Base-by-base conservation (phyloP, 2,888 invertebrate species). In the Cantharis rustica region DNA sequence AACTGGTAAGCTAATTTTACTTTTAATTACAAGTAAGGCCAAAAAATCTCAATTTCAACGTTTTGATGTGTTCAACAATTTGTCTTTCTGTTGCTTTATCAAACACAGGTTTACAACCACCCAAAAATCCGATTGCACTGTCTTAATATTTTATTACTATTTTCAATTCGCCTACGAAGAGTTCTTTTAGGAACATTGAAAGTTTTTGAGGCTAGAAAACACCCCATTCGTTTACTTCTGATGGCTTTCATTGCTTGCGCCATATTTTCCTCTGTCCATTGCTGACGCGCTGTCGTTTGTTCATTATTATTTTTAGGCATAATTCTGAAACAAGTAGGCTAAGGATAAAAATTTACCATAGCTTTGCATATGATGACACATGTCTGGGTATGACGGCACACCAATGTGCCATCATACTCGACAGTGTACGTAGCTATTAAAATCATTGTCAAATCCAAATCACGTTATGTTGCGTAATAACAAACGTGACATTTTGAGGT, bases 181-280 rank as follows among this genome's bases (percentile, higher is more conserved):
- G 75, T 75, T 23, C 71, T 71, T 68, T 71, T 68, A 10, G 75
- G 75, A 10, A 75, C 72, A 10, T 66, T 16, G 26, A 61, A 75
- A 11, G 72, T 68, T 66, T 75, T 75, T 17, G 75, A 66, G 16
- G 75, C 75, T 16, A 31, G 15, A 4, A 72, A 26, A 72, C 71
- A 75, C 0, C 75, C 75, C 75, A 75, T 75, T 72, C 71, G 71
- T 26, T 72, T 66, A 16, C 61, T 26, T 4, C n/a, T 66, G 16
- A 75, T 71, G n/a, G 75, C 75, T 66, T 66, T 20, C 9, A 75
- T 75, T 11, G 75, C 75, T 17, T 62, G 20, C 23, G 15, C 17
- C 69, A 71, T 71, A 27, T 27, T 17, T 26, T 63, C 23, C 13
- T 15, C 66, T 13, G 17, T 23, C 66, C 66, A 66, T 13, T 13